Base-by-base conservation (phyloP, 2,113 vertebrate species). In the Dasyurus viverrinus region DNA sequence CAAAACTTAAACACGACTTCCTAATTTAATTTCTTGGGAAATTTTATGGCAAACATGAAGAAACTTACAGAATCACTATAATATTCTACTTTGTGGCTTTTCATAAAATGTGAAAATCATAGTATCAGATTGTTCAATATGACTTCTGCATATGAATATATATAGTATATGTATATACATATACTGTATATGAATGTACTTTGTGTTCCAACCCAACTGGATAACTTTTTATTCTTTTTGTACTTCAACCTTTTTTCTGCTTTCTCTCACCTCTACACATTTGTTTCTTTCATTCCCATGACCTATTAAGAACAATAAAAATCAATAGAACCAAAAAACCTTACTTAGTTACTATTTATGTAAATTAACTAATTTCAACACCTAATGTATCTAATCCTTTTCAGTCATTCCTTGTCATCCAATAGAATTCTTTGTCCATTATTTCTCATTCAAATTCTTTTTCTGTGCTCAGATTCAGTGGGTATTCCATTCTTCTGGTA, bases 21-120 rank as follows among this genome's bases (percentile, higher is more conserved):
- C 8, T 95, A 90, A 96, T 46, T 26, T 84, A 95, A 91, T 94
- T 90, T 53, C 68, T 42, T 42, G 57, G 48, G n/a, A 93, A 90
- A 36, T 94, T 27, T 91, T 91, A 90, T 91, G 53, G 91, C 54
- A 57, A 42, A 92, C 10, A 10, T 10, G 3, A 57, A 96, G 47
- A 54, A 95, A 94, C 27, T 92, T 68, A 91, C n/a, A 84, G 68
- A 76, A 90, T 93, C 47, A 11, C 60, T 46, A 46, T 91, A 46
- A 36, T 95, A 90, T 54, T 94, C n/a, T 95, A 27, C 8, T 84
- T 90, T 42, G 9, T 90, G 7, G 90, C 53, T 76, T 52, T 52
- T 91, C 50, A 57, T 53, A 53, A 91, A 95, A 91, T 93, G 48
- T 89, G 53, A 91, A 91, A 24, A 24, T 90, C 60, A n/a, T 54